A percentile compares a stretch with the other conserved stretches of the same genome.
phyloP scores from a whole-genome alignment of 2,888 invertebrate genomes.

The Nasonia oneida region DNA sequence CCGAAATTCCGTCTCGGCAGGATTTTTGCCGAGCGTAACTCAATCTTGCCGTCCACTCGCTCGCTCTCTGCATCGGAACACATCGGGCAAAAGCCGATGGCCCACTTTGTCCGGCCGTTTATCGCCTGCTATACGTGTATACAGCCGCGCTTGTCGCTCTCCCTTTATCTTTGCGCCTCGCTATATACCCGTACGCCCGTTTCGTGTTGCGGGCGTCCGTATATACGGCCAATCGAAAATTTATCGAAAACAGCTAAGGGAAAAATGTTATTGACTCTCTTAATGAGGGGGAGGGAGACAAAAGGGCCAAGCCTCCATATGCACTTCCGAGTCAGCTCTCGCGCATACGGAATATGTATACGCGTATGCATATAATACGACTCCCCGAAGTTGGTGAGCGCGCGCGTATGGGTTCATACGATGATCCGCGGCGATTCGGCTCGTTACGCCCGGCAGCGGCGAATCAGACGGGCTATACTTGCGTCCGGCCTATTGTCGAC shows the following conservation, averaged over 20 bases:
- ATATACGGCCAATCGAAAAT: background rate
- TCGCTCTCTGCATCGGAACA: background rate
- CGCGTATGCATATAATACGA: background rate
- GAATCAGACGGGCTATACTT: constrained; percentile 31
- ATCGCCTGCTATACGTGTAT: background rate
- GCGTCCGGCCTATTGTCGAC: constrained; percentile 32
- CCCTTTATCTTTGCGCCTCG: constrained; percentile 3
- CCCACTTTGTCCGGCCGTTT: constrained; percentile 6
- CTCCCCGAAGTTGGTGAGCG: background rate
- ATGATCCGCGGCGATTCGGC: constrained; percentile 46
- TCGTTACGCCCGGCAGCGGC: constrained; percentile 49
- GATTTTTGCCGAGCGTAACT: constrained; percentile 13
- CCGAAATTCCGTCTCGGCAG: background rate
- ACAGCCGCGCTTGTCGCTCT: background rate
- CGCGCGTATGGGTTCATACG: background rate
- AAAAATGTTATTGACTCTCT: background rate
- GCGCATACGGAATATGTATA: background rate
- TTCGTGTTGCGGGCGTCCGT: background rate
- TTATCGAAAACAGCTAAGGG: background rate
- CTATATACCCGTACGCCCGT: background rate
- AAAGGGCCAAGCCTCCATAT: background rate
- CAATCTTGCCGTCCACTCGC: background rate
- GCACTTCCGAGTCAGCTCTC: background rate
- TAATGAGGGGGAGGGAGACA: background rate
- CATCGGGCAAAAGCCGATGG: background rate